Evolutionary conservation across 2,113 vertebrate genomes (phyloP), one percentile per base, ranked within the genome.

Genomic region (Mandrillus leucophaeus): DNA sequence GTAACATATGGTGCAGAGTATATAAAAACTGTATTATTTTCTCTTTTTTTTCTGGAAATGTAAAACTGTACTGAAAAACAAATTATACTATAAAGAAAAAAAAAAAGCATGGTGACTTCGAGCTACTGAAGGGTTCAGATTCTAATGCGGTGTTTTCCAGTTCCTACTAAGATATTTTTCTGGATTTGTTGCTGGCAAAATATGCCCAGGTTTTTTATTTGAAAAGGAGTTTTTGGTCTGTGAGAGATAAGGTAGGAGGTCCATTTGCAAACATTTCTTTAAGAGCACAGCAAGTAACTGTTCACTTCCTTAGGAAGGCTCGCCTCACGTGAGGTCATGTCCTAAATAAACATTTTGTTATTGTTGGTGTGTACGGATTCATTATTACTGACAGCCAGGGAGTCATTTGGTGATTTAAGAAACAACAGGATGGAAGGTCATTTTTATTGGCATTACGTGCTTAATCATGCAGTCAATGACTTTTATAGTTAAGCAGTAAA

Each of bases 401-500:
- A 80, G 48, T 45, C 14, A 88, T 72, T 80, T 43, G 48, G 20
- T 40, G 52, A 95, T 76, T 90, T 73, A 52, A 68, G 57, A 81
- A 93, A 30, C 23, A 90, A 55, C 13, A 12, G 43, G 17, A 70
- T 2, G 8, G 7, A 38, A 86, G 50, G 61, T 80, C 22, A 55
- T 61, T 73, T 45, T 93, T 89, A 50, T 27, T 32, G 30, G 40
- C 72, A 45, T 92, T 59, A 75, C 27, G 30, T 27, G 59, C 55
- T 83, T 84, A 83, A 32, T 94, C 61, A 32, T 66, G 3, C 55
- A 38, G n/a, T 92, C 88, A 43, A 45, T 52, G 72, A 30, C 30
- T 92, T 96, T 93, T 75, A 73, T 9, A 86, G 52, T 50, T 35
- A 76, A 86, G 25, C 22, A 25, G 64, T 93, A 93, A 91, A 90